These are phyloP conservation scores for Sturnira hondurensis DNA, from an alignment of 2,113 vertebrate species.

Conservation along the genomic window DNA sequence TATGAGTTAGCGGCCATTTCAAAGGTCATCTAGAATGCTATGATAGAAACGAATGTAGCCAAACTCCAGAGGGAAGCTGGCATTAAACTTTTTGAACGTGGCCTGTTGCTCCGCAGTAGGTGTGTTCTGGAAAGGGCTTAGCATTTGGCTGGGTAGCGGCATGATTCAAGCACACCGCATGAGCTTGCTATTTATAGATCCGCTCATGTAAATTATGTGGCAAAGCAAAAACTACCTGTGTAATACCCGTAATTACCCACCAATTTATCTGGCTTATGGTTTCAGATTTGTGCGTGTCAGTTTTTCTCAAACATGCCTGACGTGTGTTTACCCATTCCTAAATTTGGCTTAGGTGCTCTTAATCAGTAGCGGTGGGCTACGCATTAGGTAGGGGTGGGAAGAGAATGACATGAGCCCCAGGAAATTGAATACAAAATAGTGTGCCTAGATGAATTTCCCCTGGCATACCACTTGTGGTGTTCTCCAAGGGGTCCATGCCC, in stretches of 20 bases:
- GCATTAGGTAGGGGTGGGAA: fast-evolving
- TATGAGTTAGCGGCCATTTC: neutral
- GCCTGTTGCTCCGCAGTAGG: neutral
- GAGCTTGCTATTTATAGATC: constrained; percentile 51
- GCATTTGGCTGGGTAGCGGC: neutral
- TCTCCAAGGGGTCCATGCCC: neutral
- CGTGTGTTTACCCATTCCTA: neutral
- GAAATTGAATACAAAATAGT: neutral
- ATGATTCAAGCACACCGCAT: neutral
- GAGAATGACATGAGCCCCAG: neutral
- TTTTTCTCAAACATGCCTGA: neutral
- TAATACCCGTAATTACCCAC: neutral
- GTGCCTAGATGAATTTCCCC: neutral
- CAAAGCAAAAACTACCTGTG: constrained; percentile 30
- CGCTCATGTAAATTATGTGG: constrained; percentile 57
- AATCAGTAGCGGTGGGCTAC: neutral
- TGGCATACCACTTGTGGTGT: neutral
- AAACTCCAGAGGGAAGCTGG: neutral
- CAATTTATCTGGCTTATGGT: neutral
- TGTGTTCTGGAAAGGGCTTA: neutral
- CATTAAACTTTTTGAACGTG: neutral
- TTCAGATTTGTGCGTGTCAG: neutral
- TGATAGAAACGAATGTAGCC: neutral
- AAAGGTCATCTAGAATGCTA: neutral
- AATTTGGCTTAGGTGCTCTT: neutral